phyloP scores from a whole-genome alignment of 1,140 invertebrate genomes.

The Sesamia nonagrioides region DNA sequence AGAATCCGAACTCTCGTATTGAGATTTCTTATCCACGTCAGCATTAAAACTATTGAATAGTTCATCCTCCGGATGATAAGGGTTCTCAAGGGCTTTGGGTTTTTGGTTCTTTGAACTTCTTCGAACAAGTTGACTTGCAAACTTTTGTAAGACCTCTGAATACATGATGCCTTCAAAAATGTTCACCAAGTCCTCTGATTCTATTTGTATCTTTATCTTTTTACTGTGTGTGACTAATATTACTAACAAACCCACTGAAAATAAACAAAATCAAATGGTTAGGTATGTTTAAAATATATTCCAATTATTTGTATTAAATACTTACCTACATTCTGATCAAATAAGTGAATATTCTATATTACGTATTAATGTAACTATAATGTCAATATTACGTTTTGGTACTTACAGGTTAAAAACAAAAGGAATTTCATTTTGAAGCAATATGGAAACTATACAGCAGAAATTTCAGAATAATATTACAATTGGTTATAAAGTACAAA shows the following conservation, averaged over 20 bases:
- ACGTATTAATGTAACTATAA: too few relatives aligned
- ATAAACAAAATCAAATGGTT: not conserved
- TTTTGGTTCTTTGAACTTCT: not conserved
- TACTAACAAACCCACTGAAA: not conserved
- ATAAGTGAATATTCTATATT: too few relatives aligned
- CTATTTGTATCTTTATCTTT: slow-evolving; percentile 45
- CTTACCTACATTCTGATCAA: too few relatives aligned
- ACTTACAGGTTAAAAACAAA: slow-evolving; percentile 16
- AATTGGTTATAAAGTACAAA: not conserved
- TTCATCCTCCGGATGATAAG: slow-evolving; percentile 46
- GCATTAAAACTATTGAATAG: not conserved
- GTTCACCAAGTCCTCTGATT: slow-evolving; percentile 40
- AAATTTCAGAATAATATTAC: not conserved
- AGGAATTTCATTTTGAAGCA: not conserved
- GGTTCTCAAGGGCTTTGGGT: not conserved
- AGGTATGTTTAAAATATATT: not conserved
- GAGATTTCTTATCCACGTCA: not conserved
- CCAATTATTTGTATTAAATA: too few relatives aligned
- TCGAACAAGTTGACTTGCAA: slow-evolving; percentile 31
- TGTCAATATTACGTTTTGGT: not conserved
- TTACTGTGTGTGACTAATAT: not conserved
- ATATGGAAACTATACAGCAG: not conserved
- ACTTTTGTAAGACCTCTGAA: slow-evolving; percentile 26
- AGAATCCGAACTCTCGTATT: not conserved
- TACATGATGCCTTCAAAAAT: slow-evolving; percentile 25